Conservation (phyloP, 1,140 invertebrate species). For the Lepeophtheirus salmonis region DNA sequence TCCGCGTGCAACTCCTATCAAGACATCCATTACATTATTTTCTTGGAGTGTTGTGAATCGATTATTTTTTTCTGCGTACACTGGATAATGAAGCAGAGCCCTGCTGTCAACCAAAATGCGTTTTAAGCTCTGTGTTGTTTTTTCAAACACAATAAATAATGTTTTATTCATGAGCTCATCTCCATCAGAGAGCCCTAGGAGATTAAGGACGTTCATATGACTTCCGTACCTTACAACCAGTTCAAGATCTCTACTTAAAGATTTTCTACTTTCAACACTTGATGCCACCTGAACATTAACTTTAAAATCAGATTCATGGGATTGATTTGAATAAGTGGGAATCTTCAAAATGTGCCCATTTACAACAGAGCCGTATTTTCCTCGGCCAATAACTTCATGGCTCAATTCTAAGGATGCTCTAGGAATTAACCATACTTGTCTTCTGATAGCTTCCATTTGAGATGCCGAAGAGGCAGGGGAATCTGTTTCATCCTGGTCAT, state of each 20-base stretch:
- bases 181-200: constrained; percentile 54
- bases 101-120: constrained; percentile 41
- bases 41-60: constrained; percentile 40
- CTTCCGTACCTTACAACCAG: constrained; percentile 41
- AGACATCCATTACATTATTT: constrained; percentile 36
- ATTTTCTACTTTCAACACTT: constrained; percentile 33
- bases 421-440: background rate
- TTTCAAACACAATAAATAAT: constrained; percentile 22
- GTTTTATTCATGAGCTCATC: constrained; percentile 31
- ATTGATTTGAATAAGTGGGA: constrained; percentile 13
- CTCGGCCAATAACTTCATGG: background rate
- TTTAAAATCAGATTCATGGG: constrained; percentile 13
- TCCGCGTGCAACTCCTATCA: constrained; percentile 38
- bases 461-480: background rate
- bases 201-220: constrained; percentile 46
- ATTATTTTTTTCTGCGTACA: constrained; percentile 31
- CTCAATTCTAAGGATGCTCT: background rate
- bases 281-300: background rate
- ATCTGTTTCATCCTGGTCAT: constrained; percentile 17
- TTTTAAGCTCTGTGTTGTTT: constrained; percentile 36
- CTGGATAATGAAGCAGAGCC: constrained; percentile 35
- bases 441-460: background rate
- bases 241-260: constrained; percentile 48
- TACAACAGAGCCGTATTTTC: constrained; percentile 18
- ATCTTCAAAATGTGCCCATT: constrained; percentile 20